These are phyloP conservation scores for Cephus nigrinus DNA, from an alignment of 2,888 invertebrate genomes.

Conservation along the genomic window DNA sequence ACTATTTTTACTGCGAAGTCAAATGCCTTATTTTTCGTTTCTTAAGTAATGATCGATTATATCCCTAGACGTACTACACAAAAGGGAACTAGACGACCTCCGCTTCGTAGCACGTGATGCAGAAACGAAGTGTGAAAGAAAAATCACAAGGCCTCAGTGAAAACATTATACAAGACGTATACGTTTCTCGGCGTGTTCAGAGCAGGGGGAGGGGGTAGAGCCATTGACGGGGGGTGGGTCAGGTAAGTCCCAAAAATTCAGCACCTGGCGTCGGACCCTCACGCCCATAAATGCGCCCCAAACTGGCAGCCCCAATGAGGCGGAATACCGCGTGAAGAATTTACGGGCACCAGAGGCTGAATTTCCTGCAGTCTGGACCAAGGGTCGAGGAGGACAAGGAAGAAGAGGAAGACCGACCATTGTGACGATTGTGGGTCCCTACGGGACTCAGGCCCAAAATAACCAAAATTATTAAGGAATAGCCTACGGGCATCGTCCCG, in stretches of 20 bases:
- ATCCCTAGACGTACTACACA: not conserved
- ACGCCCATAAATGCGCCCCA: not conserved
- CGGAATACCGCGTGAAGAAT: not conserved
- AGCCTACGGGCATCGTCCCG: not conserved
- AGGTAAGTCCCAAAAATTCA: not conserved
- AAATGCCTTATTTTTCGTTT: not conserved
- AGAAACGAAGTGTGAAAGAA: not conserved
- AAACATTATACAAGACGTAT: not conserved
- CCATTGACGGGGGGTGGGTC: not conserved
- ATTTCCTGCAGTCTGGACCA: not conserved
- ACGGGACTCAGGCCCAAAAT: not conserved
- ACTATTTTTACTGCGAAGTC: too few relatives aligned
- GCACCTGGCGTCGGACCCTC: not conserved
- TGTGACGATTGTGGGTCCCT: not conserved
- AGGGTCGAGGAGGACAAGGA: not conserved
- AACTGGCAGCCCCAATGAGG: not conserved
- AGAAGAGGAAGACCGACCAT: not conserved
- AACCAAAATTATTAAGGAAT: conserved; percentile 3
- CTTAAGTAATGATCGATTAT: not conserved
- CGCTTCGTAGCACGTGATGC: not conserved
- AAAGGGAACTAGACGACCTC: not conserved
- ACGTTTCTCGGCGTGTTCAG: not conserved
- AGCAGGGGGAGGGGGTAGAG: not conserved
- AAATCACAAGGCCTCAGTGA: not conserved
- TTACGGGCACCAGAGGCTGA: not conserved